Evolutionary conservation across 2,797 vertebrate genomes (phyloP), one percentile per base, ranked within the genome.

Genomic region (Pangasius krempfi): DNA sequence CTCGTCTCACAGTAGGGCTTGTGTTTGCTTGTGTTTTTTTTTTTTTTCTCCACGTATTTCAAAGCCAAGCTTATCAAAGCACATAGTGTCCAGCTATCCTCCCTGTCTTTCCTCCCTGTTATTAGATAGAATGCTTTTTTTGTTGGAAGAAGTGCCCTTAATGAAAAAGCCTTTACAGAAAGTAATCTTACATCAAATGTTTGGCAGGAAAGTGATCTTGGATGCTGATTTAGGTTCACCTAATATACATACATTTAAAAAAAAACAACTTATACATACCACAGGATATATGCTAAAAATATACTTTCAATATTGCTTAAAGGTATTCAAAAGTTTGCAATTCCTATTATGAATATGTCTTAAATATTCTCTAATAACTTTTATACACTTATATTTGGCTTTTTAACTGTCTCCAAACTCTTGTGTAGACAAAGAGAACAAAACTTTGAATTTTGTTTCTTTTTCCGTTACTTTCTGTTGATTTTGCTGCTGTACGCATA

Each of bases 61-160:
- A 93, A 95, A 95, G 93, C 94, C 94, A 88, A 84, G 92, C 89
- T 94, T 95, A 96, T 95, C 95, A 95, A 95, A 96, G 95, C 89
- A 93, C 94, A 94, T 95, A 95, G 91, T 95, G 95, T 95, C 91
- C 89, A 92, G 92, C 94, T 94, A 95, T 95, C 94, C 93, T 94
- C 30, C 40, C 94, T 92, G 92, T 91, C 90, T 80, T 73, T 58
- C 8, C 27, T 25, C 27, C 75, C 66, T 70, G 50, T 85, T 84
- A 87, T 82, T 85, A 88, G 68, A 84, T 44, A 75, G 66, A 84
- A 87, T 80, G 81, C 30, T 12, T 82, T 80, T 47, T 84, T 70
- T 88, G 72, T 62, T 72, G 56, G 68, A 88, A 85, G 37, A 81
- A 56, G 8, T 62, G 62, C 2, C 44, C 87, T 73, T 86, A 86